Evolutionary conservation across 1,140 invertebrate genomes (phyloP), one percentile per base, ranked within the genome.

Genomic region (Probaryconus sp.): DNA sequence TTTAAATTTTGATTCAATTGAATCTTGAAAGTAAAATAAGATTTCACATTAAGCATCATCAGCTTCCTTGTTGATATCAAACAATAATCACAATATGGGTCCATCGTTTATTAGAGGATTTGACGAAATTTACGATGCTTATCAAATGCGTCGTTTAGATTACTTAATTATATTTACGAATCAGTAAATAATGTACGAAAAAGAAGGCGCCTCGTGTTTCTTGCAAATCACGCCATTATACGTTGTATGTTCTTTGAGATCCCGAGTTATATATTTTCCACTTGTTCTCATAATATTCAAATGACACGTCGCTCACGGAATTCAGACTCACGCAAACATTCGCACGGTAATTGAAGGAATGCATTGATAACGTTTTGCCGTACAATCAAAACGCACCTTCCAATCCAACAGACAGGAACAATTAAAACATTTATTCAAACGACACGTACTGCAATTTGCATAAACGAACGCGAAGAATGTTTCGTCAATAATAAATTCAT

Each of bases 101-200:
- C 63, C 64, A 63, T 31, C 56, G 51, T 68, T 74, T 68, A 74
- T 74, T 68, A 58, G 43, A 68, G 63, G 71, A 63, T 74, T 68
- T 74, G 35, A 51, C 31, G 26, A 74, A 75, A 75, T 75, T 75
- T 75, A 75, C 40, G 72, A 75, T 75, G 72, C 72, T 75, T 75
- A 69, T 75, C 47, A 71, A 42, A 60, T 16, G 20, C 26, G 50
- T 35, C 30, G 65, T n/a, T 16, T 61, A 56, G 47, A 77, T 74
- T 69, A 68, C 63, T 53, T 48, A 48, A 42, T 51, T 37, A 55
- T 64, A 74, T 70, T 68, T 76, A 64, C 55, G 45, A 64, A 67
- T 70, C 45, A 31, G 38, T 63, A 51, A 61, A 64, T 67, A 48
- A 53, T 55, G n/a, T 11, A 20, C 5, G 16, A 61, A 58, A 74